Percentiles rank a stretch among this genome's conserved stretches.
These are phyloP conservation scores for Halcyon badia DNA, from an alignment of 2,797 vertebrate species.

Conservation along the genomic window DNA sequence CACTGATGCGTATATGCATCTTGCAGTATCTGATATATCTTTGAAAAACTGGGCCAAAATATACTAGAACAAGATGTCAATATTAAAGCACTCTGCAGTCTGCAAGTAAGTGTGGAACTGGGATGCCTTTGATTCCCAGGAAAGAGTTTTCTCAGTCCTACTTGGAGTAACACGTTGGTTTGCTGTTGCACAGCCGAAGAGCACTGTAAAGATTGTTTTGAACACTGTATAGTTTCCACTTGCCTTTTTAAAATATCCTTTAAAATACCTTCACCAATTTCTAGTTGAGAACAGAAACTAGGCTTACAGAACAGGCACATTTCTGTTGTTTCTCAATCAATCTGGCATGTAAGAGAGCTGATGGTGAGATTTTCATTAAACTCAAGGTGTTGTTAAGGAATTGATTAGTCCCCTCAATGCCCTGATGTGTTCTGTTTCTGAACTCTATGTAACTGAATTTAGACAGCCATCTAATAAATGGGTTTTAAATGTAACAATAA, in stretches of 20 bases:
- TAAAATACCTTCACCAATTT: background rate
- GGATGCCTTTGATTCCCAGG: background rate
- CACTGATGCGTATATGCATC: background rate
- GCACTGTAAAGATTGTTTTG: background rate
- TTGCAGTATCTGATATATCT: background rate
- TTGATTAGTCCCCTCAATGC: background rate
- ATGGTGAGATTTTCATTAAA: background rate
- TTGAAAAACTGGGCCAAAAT: background rate
- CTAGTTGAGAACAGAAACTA: background rate
- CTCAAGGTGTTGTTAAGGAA: background rate
- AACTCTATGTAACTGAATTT: background rate
- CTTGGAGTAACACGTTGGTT: background rate
- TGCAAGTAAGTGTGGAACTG: background rate
- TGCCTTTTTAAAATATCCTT: background rate
- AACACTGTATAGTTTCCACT: background rate
- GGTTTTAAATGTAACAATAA: background rate
- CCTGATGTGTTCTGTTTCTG: background rate
- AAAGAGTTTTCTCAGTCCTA: background rate
- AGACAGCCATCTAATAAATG: background rate
- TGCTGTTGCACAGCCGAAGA: background rate
- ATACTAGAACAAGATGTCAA: background rate
- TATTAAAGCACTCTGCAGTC: background rate
- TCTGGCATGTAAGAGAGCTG: background rate
- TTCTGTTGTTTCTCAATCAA: background rate
- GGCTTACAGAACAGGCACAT: background rate